Base-by-base conservation (phyloP, 2,888 invertebrate genomes). In the Xylota sylvarum region DNA sequence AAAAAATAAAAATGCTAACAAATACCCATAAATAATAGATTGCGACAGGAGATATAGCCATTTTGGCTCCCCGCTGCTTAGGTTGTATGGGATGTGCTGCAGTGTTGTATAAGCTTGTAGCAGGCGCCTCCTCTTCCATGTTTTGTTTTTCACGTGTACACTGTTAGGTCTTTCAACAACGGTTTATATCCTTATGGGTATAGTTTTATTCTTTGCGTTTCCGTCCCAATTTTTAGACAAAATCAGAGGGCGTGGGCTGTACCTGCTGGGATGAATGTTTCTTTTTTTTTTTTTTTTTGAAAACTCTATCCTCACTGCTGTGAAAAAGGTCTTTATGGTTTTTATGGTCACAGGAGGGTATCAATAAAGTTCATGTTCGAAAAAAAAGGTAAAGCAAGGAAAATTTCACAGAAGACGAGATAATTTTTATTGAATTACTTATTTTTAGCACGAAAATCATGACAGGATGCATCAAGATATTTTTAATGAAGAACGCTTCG, bases 11-110 rank as follows among this genome's bases (percentile, higher is more conserved):
- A 74, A 76, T 67, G 37, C 56, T 35, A 58, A 58, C 60, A 74
- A 86, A 80, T 48, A 50, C 6, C 60, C 58, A 65, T 85, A 72
- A 81, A 81, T 81, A 85, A 85, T 65, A 81, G 76, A 77, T 77
- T 85, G 81, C 74, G 85, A 76, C 81, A 67, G 58, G 40, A 23
- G 40, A 52, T 64, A 76, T 60, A 37, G 65, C 37, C 58, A 23
- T 82, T 82, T 67, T 55, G 58, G 48, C 35, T 69, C 30, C 69
- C 56, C 46, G 35, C 12, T 30, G 76, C 27, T 73, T 43, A 40
- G 19, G 5, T 32, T 62, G 37, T 37, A 35, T 40, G 27, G 37
- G 46, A 35, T 40, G 27, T 76, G 35, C 14, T 23, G 46, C 17
- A 60, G n/a, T 27, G 35, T 50, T 67, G 32, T 76, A 58, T 70